Percentiles rank a stretch among this genome's conserved stretches.
These are phyloP conservation scores for Cryptoblepharus egeriae DNA, from an alignment of 2,797 vertebrate genomes.

Conservation along the genomic window DNA sequence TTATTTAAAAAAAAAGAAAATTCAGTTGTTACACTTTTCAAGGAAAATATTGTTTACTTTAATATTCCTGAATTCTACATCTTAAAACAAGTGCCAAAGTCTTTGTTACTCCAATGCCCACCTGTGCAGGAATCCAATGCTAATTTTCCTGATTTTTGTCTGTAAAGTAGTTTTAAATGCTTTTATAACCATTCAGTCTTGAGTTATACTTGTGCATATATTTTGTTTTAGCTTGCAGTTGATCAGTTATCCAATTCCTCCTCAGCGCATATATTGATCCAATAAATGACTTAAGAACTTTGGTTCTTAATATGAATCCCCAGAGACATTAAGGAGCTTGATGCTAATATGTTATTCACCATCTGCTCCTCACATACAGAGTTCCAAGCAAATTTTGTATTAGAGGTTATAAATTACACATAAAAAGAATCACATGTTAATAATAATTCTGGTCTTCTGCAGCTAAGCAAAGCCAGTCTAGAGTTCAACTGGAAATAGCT, in stretches of 20 bases:
- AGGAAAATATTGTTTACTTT: constrained; percentile 20
- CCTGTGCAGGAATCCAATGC: constrained; percentile 5
- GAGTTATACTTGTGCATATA: constrained; percentile 9
- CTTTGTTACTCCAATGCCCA: constrained; percentile 35
- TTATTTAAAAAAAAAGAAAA: constrained; percentile 12
- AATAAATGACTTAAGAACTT: constrained; percentile 67
- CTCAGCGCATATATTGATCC: constrained; percentile 37
- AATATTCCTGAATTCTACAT: constrained; percentile 5
- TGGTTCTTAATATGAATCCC: constrained; percentile 33
- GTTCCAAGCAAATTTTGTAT: constrained; percentile 36
- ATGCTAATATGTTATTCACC: constrained; percentile 35
- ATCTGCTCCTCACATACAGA: constrained; percentile 39
- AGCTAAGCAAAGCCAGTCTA: constrained; percentile 39
- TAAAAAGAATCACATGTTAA: constrained; percentile 57
- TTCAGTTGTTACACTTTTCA: background rate
- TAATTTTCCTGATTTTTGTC: background rate
- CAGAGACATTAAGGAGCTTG: constrained; percentile 15
- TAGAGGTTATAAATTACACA: constrained; percentile 63
- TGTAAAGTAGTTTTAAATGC: constrained; percentile 23
- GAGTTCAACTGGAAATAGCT: constrained; percentile 55
- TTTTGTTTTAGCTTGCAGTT: constrained; percentile 58
- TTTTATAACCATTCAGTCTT: constrained; percentile 28
- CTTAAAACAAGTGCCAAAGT: constrained; percentile 54
- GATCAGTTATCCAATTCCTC: constrained; percentile 9
- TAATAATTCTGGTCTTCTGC: constrained; percentile 51